Base-by-base conservation (phyloP, 2,888 invertebrate genomes). In the Mesorhabditis belari region DNA sequence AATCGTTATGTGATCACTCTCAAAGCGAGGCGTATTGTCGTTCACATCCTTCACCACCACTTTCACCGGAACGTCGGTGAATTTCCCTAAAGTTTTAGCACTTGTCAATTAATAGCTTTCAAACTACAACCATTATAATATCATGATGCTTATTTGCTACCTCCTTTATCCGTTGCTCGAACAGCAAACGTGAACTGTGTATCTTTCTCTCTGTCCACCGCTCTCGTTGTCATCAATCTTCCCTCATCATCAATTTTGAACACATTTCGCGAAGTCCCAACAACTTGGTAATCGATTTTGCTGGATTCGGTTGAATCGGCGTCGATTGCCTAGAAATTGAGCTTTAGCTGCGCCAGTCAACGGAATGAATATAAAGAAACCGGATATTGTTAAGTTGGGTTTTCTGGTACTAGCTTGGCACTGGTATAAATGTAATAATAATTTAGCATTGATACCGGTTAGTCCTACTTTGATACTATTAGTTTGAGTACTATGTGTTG, bases 11-110 rank as follows among this genome's bases (percentile, higher is more conserved):
- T 60, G 51, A 3, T 61, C 60, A 25, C 64, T 64, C 44, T 70
- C 67, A 49, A 76, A 75, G 19, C 50, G 29, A 2, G 76, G 75
- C 0, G 67, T 53, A 49, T 76, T 75, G 52, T 76, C 75, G 60
- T 76, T 76, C 27, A 80, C 81, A 65, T 84, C 83, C 25, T 71
- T 69, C 4, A 84, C 78, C 49, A 49, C 55, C 4, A 69, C 61
- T 4, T 27, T 56, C 0, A 63, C 56, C 26, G 64, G 64, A 9
- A 54, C 27, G 49, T 66, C 68, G 2, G 65, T 52, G 19, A 58
- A 52, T 9, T 60, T 55, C 3, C 67, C 67, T 65, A 26, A 49
- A 58, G 17, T 26, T 9, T 12, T 51, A 23, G 21, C 12, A 44
- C n/a, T 12, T 12, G 17, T 17, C 12, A n/a, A 44, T 17, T 44